These are phyloP conservation scores for Myiotriccus ornatus DNA, from an alignment of 2,797 vertebrate genomes.

Conservation along the genomic window DNA sequence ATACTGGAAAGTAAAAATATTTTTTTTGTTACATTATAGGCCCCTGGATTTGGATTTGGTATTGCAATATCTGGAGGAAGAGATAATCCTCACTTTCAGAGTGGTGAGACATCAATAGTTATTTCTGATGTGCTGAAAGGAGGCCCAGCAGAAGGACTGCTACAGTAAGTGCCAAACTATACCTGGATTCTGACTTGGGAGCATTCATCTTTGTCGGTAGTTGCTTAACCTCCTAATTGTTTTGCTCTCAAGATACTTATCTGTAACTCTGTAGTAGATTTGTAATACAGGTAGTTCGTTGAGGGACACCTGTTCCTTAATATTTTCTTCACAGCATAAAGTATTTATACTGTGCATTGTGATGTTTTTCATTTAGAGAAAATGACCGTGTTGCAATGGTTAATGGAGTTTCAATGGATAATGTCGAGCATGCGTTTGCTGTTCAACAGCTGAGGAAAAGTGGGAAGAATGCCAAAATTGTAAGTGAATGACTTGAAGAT, in stretches of 20 bases:
- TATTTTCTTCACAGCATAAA: neutral
- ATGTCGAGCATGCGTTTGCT: slow-evolving; percentile 96
- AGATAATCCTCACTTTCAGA: slow-evolving; percentile 99
- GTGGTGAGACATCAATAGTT: slow-evolving; percentile 98
- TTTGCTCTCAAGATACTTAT: neutral
- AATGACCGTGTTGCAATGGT: slow-evolving; percentile 99
- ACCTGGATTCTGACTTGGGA: neutral
- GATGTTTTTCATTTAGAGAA: slow-evolving; percentile 79
- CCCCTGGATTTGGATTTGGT: slow-evolving; percentile 98
- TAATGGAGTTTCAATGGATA: slow-evolving; percentile 99
- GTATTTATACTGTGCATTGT: neutral
- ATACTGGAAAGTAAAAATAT: neutral
- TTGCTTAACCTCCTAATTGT: neutral
- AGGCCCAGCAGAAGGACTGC: slow-evolving; percentile 94
- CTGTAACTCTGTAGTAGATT: neutral
- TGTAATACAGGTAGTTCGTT: neutral
- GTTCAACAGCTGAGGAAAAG: slow-evolving; percentile 98
- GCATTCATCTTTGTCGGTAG: neutral
- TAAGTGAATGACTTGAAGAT: slow-evolving; percentile 75
- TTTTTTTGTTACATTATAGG: slow-evolving; percentile 73
- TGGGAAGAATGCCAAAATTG: slow-evolving; percentile 98
- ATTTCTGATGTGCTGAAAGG: slow-evolving; percentile 99
- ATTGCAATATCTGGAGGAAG: slow-evolving; percentile 99
- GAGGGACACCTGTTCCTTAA: accelerated
- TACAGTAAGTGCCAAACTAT: slow-evolving; percentile 84